Percentiles rank a stretch among this genome's conserved stretches.
phyloP scores from a whole-genome alignment of 2,797 vertebrate genomes.

The Malacoraja senta region DNA sequence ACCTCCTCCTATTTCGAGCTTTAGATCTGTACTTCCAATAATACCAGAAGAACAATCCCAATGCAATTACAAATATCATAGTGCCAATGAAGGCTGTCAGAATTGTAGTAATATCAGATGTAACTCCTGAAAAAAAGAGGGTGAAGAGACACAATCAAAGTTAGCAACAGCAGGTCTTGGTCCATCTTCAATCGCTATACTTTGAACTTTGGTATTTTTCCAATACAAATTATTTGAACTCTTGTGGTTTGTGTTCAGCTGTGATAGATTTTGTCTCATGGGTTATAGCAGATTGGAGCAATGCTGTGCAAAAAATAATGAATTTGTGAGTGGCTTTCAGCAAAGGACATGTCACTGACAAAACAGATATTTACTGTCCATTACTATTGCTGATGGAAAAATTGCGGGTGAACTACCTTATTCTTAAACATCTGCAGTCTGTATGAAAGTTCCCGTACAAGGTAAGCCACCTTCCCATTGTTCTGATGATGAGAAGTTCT shows the following conservation, averaged over 20 bases:
- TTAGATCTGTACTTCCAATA: slow-evolving; percentile 70
- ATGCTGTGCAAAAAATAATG: background rate
- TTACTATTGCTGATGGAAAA: no score
- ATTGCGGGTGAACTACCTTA: no score
- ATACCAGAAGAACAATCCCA: slow-evolving; percentile 71
- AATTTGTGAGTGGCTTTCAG: background rate
- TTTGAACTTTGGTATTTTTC: background rate
- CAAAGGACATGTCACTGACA: background rate
- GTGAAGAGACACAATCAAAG: no score
- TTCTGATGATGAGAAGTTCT: no score
- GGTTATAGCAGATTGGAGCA: background rate
- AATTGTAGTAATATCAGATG: slow-evolving; percentile 74
- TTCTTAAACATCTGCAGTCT: no score
- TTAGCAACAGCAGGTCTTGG: background rate
- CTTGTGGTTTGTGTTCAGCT: background rate
- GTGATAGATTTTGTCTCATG: background rate
- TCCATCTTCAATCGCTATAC: background rate
- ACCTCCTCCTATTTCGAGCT: slow-evolving; percentile 59
- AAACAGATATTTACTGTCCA: background rate
- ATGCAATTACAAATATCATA: slow-evolving; percentile 67
- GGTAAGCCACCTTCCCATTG: no score
- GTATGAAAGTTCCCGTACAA: no score
- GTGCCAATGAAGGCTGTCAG: slow-evolving; percentile 74
- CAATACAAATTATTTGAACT: background rate
- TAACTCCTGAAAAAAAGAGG: slow-evolving; percentile 40